These are phyloP conservation scores for Hydropotes inermis DNA, from an alignment of 2,113 vertebrate species.

Conservation along the genomic window DNA sequence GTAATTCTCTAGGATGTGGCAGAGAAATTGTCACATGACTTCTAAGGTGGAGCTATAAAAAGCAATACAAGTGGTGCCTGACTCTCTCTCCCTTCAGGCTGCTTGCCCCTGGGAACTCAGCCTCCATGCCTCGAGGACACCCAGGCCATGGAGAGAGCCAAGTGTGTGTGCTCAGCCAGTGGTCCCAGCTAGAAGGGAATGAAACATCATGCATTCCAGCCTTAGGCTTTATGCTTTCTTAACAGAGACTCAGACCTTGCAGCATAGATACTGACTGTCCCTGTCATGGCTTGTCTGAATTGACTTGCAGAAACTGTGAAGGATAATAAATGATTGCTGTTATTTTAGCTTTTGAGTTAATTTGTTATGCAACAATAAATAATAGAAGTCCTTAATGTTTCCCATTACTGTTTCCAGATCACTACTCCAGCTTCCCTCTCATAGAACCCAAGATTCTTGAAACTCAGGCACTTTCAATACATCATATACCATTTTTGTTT, in stretches of 20 bases:
- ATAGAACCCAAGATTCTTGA: background rate
- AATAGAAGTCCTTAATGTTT: background rate
- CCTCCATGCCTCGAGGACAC: too few species aligned
- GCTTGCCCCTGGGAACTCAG: background rate
- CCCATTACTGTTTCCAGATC: background rate
- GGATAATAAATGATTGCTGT: background rate
- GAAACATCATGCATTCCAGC: background rate
- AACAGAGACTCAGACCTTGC: background rate
- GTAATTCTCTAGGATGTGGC: background rate
- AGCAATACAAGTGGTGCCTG: background rate
- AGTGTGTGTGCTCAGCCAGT: background rate
- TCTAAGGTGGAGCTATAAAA: background rate
- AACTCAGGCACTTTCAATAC: background rate
- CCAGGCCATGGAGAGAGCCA: background rate
- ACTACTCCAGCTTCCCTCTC: background rate
- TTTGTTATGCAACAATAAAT: background rate
- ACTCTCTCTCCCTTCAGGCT: background rate
- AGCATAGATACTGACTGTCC: background rate
- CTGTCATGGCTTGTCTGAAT: background rate
- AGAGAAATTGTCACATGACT: background rate
- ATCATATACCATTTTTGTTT: background rate
- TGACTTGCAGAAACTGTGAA: background rate
- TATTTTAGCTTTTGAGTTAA: background rate
- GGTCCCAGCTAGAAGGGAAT: background rate
- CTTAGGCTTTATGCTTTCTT: background rate